Conservation (phyloP, 1,140 invertebrate species). For the Oscheius sp. region DNA sequence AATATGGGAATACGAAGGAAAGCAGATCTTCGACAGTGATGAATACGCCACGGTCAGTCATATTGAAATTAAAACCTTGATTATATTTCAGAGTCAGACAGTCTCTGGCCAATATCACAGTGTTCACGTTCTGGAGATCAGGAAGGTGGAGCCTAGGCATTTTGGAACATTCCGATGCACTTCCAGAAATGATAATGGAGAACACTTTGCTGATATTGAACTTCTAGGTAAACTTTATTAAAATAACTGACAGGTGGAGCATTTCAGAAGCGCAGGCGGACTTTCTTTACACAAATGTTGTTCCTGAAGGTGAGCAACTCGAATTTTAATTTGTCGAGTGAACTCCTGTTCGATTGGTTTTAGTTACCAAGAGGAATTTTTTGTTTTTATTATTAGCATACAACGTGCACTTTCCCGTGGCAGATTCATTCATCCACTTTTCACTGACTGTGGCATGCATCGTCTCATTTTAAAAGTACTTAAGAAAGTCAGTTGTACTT, state of each 20-base stretch:
- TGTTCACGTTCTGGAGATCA: conserved; percentile 38
- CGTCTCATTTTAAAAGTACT: background rate
- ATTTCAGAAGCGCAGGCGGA: conserved; percentile 19
- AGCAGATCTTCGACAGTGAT: conserved; percentile 31
- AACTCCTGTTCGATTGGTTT: background rate
- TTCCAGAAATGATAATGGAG: conserved; percentile 42
- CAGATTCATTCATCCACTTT: background rate
- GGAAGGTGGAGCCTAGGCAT: conserved; percentile 26
- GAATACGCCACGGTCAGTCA: conserved; percentile 35
- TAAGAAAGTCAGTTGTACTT: background rate
- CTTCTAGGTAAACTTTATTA: conserved; percentile 21
- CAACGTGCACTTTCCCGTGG: background rate
- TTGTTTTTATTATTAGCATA: background rate
- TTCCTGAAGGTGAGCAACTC: conserved; percentile 26
- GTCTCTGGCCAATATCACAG: conserved; percentile 41
- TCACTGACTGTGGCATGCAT: background rate
- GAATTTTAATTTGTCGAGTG: background rate
- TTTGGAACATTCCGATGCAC: conserved; percentile 40
- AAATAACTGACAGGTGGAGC: background rate
- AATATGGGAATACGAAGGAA: conserved; percentile 41
- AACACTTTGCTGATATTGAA: conserved; percentile 34
- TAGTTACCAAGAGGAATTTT: too few relatives aligned
- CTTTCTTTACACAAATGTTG: conserved; percentile 11
- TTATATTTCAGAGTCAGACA: conserved; percentile 28
- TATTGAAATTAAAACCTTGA: background rate